These are phyloP conservation scores for Lepidochitona cinerea DNA, from an alignment of 2,888 invertebrate genomes.

Conservation along the genomic window DNA sequence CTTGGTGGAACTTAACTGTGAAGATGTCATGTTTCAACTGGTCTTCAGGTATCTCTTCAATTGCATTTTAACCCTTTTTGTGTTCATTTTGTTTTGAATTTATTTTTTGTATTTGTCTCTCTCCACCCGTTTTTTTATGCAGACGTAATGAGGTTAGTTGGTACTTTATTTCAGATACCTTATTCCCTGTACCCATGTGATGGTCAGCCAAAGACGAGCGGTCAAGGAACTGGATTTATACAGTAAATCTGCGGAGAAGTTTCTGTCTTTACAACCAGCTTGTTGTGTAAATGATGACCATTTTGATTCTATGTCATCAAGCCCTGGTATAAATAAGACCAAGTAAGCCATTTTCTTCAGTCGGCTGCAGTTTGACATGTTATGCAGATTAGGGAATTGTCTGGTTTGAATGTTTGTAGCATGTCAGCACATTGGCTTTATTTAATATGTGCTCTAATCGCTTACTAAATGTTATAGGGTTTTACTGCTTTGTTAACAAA, in stretches of 20 bases:
- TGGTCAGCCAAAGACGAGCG: conserved; percentile 83
- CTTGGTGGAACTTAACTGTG: conserved; percentile 91
- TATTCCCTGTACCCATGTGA: conserved; percentile 84
- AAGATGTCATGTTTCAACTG: conserved; percentile 95
- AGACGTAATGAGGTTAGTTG: neutral
- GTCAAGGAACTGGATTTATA: conserved; percentile 82
- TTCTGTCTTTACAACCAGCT: conserved; percentile 81
- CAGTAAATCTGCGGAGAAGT: conserved; percentile 82
- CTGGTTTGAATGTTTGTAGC: no score
- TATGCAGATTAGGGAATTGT: no score
- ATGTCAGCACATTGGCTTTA: no score
- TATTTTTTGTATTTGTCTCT: no score
- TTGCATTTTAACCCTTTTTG: no score
- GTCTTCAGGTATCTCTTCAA: conserved; percentile 75
- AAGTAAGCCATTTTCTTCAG: neutral
- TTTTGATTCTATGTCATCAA: conserved; percentile 28
- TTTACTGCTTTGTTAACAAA: no score
- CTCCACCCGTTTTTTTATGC: neutral
- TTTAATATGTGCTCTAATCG: no score
- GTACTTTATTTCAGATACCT: conserved; percentile 83
- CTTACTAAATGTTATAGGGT: no score
- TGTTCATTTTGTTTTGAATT: no score
- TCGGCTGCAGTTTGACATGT: no score
- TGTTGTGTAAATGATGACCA: conserved; percentile 59
- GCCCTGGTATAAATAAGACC: neutral